phyloP scores from a whole-genome alignment of 2,797 vertebrate species.

The Oceanodroma leucorhoa region DNA sequence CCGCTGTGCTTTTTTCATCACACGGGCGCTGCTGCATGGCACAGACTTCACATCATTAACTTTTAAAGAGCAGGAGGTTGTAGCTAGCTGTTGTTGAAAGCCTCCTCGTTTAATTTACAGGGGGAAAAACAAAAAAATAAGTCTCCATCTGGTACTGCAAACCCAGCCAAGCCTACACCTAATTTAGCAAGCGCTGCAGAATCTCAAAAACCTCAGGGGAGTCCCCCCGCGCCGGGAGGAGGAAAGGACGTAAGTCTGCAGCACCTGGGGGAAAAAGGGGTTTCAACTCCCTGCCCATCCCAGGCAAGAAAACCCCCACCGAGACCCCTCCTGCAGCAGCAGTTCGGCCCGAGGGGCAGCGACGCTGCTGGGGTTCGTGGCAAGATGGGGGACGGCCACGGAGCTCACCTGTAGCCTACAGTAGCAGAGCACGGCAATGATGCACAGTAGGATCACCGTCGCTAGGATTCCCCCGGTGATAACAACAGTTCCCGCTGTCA shows the following conservation, averaged over 20 bases:
- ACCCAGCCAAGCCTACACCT: background rate
- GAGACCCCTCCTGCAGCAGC: background rate
- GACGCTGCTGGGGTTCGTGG: rapidly evolving
- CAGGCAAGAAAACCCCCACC: background rate
- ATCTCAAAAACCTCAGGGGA: background rate
- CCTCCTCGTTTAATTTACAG: constrained; percentile 10
- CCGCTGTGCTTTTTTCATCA: background rate
- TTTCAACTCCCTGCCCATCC: background rate
- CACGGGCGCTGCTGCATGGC: background rate
- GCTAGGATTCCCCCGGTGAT: constrained; percentile 99
- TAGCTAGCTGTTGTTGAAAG: constrained; percentile 15
- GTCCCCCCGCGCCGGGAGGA: rapidly evolving
- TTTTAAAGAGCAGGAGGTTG: constrained; percentile 49
- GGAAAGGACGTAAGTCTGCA: background rate
- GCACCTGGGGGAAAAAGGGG: background rate
- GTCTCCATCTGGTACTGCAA: background rate
- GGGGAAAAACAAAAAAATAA: background rate
- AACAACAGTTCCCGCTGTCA: constrained; percentile 99
- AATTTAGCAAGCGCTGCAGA: background rate
- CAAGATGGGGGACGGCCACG: rapidly evolving
- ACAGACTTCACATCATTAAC: constrained; percentile 45
- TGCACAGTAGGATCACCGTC: constrained; percentile 96
- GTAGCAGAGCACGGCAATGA: constrained; percentile 97
- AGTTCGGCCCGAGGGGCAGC: rapidly evolving
- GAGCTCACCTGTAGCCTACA: constrained; percentile 93